Conservation (phyloP, 2,888 invertebrate species). For the Toxonevra muliebris region DNA sequence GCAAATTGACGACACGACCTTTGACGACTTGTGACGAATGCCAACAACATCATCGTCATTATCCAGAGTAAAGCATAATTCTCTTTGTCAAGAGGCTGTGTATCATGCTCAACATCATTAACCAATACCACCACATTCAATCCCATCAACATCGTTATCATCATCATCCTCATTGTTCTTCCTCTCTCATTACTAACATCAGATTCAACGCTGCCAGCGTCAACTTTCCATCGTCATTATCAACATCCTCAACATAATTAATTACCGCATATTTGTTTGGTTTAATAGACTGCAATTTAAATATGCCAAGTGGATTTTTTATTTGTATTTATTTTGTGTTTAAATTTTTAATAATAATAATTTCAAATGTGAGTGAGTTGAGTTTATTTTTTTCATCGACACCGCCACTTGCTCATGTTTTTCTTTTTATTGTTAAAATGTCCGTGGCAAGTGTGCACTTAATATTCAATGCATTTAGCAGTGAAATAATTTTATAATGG, state of each 20-base stretch:
- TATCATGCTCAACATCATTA: neutral
- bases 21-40: neutral
- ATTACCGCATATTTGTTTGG: conserved; percentile 18
- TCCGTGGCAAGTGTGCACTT: too few species aligned
- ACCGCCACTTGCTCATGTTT: too few species aligned
- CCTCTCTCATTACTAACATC: neutral
- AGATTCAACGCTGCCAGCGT: neutral
- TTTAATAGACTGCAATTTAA: conserved; percentile 25
- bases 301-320: neutral
- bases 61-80: neutral
- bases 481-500: too few species aligned
- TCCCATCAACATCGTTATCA: neutral
- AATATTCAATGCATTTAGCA: too few species aligned
- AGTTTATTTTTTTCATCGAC: too few species aligned
- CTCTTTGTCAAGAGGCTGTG: neutral
- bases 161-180: neutral
- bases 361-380: too few species aligned
- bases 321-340: too few species aligned
- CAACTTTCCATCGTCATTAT: neutral
- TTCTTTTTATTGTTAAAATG: too few species aligned
- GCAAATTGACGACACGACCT: conserved; percentile 6
- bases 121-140: neutral
- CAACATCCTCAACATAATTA: neutral
- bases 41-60: too few species aligned
- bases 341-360: too few species aligned